Evolutionary conservation across 2,888 invertebrate genomes (phyloP).

Genomic region (Drosophila neonasuta): DNA sequence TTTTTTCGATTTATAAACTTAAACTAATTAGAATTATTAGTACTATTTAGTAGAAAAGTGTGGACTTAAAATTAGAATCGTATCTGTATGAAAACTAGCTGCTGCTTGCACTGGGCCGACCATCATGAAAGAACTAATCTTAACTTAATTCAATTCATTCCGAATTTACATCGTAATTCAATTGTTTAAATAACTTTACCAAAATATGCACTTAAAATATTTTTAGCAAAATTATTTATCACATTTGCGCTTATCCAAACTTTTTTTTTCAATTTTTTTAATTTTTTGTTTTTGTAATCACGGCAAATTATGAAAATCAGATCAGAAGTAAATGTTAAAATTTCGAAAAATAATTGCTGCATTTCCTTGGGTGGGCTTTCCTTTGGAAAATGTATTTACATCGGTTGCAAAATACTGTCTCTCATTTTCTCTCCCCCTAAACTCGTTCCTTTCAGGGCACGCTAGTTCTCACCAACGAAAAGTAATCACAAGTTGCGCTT

Average conservation of each 20-base stretch:
- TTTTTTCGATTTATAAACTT: conserved; percentile 41
- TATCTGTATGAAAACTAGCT: conserved; percentile 56
- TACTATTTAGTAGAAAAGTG: conserved; percentile 54
- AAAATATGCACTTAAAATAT: conserved; percentile 63
- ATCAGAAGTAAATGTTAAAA: conserved; percentile 15
- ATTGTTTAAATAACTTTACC: conserved; percentile 57
- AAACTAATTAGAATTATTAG: conserved; percentile 36
- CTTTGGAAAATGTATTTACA: conserved; percentile 63
- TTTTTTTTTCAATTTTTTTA: conserved; percentile 11
- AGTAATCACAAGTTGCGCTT: conserved; percentile 74
- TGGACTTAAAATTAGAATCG: conserved; percentile 50
- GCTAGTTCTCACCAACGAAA: conserved; percentile 77
- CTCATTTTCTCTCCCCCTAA: conserved; percentile 19
- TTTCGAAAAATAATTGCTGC: neutral
- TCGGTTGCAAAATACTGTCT: conserved; percentile 40
- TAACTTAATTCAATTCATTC: conserved; percentile 31
- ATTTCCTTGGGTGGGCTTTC: conserved; percentile 38
- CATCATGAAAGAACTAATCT: conserved; percentile 31
- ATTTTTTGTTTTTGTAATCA: conserved; percentile 25
- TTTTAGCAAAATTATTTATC: conserved; percentile 75
- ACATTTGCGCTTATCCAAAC: conserved; percentile 74
- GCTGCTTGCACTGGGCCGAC: conserved; percentile 67
- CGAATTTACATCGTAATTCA: conserved; percentile 7
- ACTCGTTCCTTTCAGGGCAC: conserved; percentile 38
- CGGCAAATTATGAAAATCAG: conserved; percentile 49